phyloP scores from a whole-genome alignment of 1,140 invertebrate species.

The Zaprionus davidi region DNA sequence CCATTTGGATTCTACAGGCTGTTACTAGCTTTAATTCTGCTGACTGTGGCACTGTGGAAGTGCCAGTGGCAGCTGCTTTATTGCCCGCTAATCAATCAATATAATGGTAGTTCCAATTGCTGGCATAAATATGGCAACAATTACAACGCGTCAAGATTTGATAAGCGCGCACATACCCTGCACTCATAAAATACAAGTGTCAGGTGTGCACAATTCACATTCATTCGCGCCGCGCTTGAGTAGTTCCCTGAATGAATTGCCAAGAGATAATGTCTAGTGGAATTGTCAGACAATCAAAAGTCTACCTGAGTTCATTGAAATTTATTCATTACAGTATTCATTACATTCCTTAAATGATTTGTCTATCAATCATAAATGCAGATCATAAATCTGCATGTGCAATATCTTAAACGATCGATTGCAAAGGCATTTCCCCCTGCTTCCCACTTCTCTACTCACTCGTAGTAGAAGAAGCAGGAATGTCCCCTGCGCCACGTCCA shows the following conservation, averaged over 20 bases:
- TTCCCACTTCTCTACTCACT: neutral
- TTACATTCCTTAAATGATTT: neutral
- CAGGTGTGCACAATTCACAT: neutral
- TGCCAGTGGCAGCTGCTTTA: constrained; percentile 43
- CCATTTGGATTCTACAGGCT: neutral
- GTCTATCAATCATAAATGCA: neutral
- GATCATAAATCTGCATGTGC: neutral
- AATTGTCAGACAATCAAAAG: neutral
- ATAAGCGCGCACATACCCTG: constrained; percentile 46
- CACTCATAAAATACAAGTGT: neutral
- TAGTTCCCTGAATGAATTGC: neutral
- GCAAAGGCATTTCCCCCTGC: neutral
- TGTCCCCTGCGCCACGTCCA: neutral
- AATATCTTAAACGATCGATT: neutral
- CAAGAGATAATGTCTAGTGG: too few relatives aligned
- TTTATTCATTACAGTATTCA: neutral
- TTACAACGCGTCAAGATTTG: constrained; percentile 59
- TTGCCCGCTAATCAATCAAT: constrained; percentile 63
- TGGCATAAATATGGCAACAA: constrained; percentile 53
- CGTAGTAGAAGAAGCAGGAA: neutral
- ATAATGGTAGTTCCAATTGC: constrained; percentile 49
- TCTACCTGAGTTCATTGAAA: neutral
- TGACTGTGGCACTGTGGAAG: neutral
- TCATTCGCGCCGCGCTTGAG: neutral
- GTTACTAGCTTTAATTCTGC: neutral